Base-by-base conservation (phyloP, 2,888 invertebrate species). In the Cephonodes hylas region DNA sequence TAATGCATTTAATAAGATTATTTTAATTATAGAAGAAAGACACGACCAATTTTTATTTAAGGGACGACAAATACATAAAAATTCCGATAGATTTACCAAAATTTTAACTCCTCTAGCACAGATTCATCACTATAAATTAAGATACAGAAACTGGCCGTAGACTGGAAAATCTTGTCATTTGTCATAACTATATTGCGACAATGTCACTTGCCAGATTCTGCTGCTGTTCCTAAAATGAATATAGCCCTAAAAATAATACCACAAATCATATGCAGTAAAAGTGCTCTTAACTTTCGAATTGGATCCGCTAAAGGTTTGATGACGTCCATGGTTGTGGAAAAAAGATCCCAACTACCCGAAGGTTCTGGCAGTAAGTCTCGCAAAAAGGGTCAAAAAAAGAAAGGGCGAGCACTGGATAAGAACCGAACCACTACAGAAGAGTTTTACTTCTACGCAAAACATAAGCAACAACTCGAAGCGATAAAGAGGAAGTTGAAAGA, bases 381-480 rank as follows among this genome's bases (percentile, higher is more conserved):
- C 8, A 38, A 0, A 88, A 87, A 0, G 89, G 89, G 0, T 0
- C 74, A 88, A 0, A 79, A 83, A 59, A 84, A 85, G 61, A 76
- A 85, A 0, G 89, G 88, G 0, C 87, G 85, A 23, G 79, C 79
- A 0, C 62, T 90, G 0, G 89, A 89, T 0, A 75, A 75, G 63
- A 84, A 73, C 31, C 87, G 83, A 1, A 79, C 84, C 0, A 85
- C 85, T 0, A 77, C 84, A 25, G 90, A 90, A 67, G 90, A 89
- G 59, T 80, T 81, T 0, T 90, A 85, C 71, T 90, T 90, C 75
- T 75, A 79, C 61, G 74, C 80, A 27, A 83, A 88, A 60, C 77
- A 83, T 42, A 79, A 67, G 61, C 83, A 88, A 23, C 80, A 83
- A 27, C 31, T 90, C 8, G 72, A 81, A 62, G 77, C 85, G 61